These are phyloP conservation scores for Cyprinodon brontotheroides DNA, from an alignment of 2,113 vertebrate species.

Conservation along the genomic window DNA sequence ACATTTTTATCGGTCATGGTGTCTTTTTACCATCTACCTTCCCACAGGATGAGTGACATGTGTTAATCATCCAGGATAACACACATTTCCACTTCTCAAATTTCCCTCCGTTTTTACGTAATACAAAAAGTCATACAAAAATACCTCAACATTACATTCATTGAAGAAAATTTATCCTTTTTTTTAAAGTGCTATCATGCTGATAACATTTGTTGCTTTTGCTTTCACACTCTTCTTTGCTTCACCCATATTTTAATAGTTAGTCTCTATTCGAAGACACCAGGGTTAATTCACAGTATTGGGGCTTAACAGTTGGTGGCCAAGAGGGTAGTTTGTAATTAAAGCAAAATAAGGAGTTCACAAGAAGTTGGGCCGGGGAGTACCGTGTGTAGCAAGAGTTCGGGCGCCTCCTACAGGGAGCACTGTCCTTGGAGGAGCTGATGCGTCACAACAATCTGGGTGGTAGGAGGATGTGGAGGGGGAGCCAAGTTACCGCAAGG, in stretches of 20 bases:
- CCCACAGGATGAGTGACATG: constrained; percentile 9
- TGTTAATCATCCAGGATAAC: constrained; percentile 24
- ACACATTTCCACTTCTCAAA: constrained; percentile 26
- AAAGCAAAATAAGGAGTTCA: constrained; percentile 59
- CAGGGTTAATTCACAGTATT: constrained; percentile 72
- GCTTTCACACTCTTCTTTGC: constrained; percentile 16
- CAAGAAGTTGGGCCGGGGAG: constrained; percentile 52
- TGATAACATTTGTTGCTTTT: constrained; percentile 34
- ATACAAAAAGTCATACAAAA: constrained; percentile 75
- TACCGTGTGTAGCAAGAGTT: constrained; percentile 32
- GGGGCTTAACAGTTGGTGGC: constrained; percentile 73
- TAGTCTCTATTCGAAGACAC: constrained; percentile 63
- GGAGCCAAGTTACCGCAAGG: constrained; percentile 21
- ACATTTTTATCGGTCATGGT: constrained; percentile 35
- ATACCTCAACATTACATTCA: constrained; percentile 77
- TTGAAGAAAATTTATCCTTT: constrained; percentile 59
- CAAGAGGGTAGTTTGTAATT: constrained; percentile 54
- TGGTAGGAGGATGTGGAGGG: background rate
- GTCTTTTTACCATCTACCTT: constrained; percentile 12
- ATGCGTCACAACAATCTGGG: constrained; percentile 24
- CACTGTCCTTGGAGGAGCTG: constrained; percentile 52
- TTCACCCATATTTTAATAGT: constrained; percentile 47
- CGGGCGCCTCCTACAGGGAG: constrained; percentile 30
- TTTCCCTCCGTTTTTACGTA: constrained; percentile 40
- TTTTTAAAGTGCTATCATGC: constrained; percentile 71